Conservation (phyloP, 53 echinoderm and acorn worm genomes). For the Echinarachnius parma region DNA sequence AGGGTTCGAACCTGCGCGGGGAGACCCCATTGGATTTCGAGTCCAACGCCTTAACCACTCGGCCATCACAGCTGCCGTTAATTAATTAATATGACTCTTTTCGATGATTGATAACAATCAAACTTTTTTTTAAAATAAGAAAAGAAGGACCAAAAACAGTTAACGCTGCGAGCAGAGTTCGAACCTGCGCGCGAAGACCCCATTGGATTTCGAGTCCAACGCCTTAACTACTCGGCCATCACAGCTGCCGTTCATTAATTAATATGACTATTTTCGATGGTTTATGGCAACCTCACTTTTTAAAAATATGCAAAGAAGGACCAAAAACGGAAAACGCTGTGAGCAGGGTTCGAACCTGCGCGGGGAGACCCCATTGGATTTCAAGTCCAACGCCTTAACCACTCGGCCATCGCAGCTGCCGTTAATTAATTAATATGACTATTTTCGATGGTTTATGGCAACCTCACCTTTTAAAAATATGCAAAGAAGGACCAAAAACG, state of each 20-base stretch:
- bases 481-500: too few relatives aligned
- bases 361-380: constrained; percentile 61
- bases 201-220: constrained; percentile 58
- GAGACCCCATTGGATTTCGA: constrained; percentile 58
- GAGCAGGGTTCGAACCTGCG: constrained; percentile 43
- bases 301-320: too few relatives aligned
- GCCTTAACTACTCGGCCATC: constrained; percentile 60
- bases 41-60: constrained; percentile 57
- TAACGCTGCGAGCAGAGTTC: constrained; percentile 39
- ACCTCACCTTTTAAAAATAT: too few relatives aligned
- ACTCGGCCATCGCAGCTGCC: constrained; percentile 53
- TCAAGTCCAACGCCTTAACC: constrained; percentile 56
- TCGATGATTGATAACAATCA: too few relatives aligned
- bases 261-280: too few relatives aligned
- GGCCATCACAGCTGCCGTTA: constrained; percentile 44
- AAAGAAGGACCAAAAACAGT: too few relatives aligned
- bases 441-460: too few relatives aligned
- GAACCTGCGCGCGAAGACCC: constrained; percentile 54
- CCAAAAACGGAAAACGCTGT: too few relatives aligned
- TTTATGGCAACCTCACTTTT: too few relatives aligned
- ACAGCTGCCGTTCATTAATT: constrained; percentile 20
- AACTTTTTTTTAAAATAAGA: too few relatives aligned
- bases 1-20: constrained; percentile 49
- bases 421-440: too few relatives aligned
- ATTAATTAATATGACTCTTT: too few relatives aligned